A percentile compares a stretch with the other conserved stretches of the same genome.
phyloP scores from a whole-genome alignment of 2,113 vertebrate genomes.

The Lamprotornis superbus region DNA sequence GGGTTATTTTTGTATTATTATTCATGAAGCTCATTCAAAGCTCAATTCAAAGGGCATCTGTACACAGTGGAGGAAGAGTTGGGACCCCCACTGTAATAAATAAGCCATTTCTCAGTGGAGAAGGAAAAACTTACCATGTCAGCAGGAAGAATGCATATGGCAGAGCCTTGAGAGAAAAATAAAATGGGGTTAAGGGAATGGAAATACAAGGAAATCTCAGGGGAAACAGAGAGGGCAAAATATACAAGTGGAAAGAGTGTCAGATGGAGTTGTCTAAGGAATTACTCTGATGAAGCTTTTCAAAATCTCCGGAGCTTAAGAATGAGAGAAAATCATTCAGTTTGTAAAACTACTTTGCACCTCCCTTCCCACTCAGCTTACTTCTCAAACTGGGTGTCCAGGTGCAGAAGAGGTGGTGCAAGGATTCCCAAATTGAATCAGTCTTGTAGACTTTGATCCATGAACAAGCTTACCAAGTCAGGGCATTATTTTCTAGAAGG shows the following conservation, averaged over 20 bases:
- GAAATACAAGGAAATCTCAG: conserved; percentile 12
- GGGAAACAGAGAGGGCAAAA: neutral
- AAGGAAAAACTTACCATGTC: conserved; percentile 43
- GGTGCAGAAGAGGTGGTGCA: neutral
- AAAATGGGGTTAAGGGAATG: neutral
- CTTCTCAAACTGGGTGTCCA: neutral
- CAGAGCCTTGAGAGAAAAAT: conserved; percentile 17
- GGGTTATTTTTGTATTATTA: conserved; percentile 58
- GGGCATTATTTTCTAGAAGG: neutral
- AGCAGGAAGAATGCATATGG: conserved; percentile 31
- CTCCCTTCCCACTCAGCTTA: neutral
- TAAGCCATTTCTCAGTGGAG: conserved; percentile 62
- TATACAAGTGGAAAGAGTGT: neutral
- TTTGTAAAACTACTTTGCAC: neutral
- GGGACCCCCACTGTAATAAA: conserved; percentile 64
- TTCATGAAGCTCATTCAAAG: conserved; percentile 63
- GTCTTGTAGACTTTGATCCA: neutral
- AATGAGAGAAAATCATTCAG: neutral
- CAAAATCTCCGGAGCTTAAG: neutral
- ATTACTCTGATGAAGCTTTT: neutral
- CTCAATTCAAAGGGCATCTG: conserved; percentile 40
- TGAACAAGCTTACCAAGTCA: neutral
- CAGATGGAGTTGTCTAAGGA: neutral
- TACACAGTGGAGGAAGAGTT: conserved; percentile 46
- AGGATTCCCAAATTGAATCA: neutral